A percentile compares a stretch with the other conserved stretches of the same genome.
phyloP scores from a whole-genome alignment of 2,888 invertebrate species.

The Tridacna crocea region DNA sequence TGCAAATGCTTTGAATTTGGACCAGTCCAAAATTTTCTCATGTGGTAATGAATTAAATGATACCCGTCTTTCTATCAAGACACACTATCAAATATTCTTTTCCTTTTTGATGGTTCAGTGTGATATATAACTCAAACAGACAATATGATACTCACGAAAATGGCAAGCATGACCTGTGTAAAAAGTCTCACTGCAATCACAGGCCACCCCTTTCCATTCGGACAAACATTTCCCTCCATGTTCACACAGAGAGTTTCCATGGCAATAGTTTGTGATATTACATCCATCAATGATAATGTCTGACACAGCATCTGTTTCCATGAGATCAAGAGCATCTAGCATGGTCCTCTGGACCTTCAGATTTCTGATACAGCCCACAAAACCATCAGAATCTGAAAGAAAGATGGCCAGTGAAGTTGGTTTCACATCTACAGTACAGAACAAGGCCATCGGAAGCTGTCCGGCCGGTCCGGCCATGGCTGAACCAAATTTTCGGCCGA shows the following conservation, averaged over 20 bases:
- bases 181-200: conserved; percentile 95
- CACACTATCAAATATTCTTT: too few relatives aligned
- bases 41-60: too few relatives aligned
- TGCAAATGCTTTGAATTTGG: too few relatives aligned
- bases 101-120: too few relatives aligned
- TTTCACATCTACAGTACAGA: too few relatives aligned
- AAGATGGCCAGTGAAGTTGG: neutral
- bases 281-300: conserved; percentile 81
- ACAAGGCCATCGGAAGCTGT: too few relatives aligned
- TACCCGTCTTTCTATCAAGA: too few relatives aligned
- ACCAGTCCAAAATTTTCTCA: too few relatives aligned
- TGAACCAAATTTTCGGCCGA: too few relatives aligned
- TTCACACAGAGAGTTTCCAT: conserved; percentile 87
- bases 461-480: too few relatives aligned
- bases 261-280: conserved; percentile 78
- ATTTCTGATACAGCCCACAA: conserved; percentile 83
- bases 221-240: conserved; percentile 96
- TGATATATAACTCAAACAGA: too few relatives aligned
- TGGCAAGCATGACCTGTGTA: conserved; percentile 97
- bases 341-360: conserved; percentile 77
- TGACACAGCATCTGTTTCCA: conserved; percentile 70
- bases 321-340: conserved; percentile 81
- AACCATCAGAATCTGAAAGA: conserved; percentile 72
- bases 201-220: conserved; percentile 92
- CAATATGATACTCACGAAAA: conserved; percentile 87